These are phyloP conservation scores for Lasioglossum marginatum DNA, from an alignment of 2,888 invertebrate genomes.

Conservation along the genomic window DNA sequence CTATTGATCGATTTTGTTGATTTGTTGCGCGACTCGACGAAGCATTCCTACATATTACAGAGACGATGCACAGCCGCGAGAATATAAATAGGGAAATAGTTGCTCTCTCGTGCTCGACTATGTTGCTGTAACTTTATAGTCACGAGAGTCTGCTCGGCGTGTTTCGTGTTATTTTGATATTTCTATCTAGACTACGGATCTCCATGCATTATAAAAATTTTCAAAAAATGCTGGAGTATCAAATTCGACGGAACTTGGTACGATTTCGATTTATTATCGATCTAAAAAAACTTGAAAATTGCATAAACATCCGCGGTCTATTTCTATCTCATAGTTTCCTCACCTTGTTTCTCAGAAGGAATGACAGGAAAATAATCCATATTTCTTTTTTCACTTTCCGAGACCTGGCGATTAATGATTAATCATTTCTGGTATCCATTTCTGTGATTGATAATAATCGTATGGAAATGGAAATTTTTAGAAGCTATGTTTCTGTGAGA, in stretches of 20 bases:
- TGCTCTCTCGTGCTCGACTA: not conserved
- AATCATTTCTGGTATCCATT: not conserved
- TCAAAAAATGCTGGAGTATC: too few relatives aligned
- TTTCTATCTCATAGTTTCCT: not conserved
- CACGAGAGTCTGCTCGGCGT: not conserved
- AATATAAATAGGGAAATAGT: constrained; percentile 17
- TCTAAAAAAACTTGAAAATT: too few relatives aligned
- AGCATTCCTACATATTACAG: constrained; percentile 39
- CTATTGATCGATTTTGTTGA: constrained; percentile 64
- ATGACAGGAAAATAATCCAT: not conserved
- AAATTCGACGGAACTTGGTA: too few relatives aligned
- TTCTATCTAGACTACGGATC: not conserved
- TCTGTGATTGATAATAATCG: too few relatives aligned
- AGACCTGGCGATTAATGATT: not conserved
- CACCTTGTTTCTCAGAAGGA: not conserved
- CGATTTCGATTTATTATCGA: too few relatives aligned
- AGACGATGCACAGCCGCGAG: not conserved
- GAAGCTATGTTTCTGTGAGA: too few relatives aligned
- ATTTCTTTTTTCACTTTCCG: not conserved
- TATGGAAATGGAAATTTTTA: too few relatives aligned
- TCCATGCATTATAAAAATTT: too few relatives aligned
- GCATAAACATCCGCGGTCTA: too few relatives aligned
- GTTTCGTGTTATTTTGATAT: not conserved
- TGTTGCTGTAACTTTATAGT: not conserved
- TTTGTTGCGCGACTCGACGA: constrained; percentile 41